Base-by-base conservation (phyloP, 2,888 invertebrate genomes). In the Tetrapedia diversipes region DNA sequence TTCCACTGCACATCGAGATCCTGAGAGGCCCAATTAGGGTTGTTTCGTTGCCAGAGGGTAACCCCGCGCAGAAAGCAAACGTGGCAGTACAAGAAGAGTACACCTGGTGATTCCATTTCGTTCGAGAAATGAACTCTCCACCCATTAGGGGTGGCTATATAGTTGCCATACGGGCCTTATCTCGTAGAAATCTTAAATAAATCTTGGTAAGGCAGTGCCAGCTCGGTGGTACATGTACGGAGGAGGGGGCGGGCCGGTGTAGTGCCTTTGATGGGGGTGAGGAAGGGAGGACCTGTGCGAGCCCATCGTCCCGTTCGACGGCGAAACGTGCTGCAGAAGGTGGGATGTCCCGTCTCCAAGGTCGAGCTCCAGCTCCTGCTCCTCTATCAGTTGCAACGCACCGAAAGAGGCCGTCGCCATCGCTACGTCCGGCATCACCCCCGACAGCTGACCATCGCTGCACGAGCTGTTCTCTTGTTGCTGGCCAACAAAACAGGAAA, bases 381-480 rank as follows among this genome's bases (percentile, higher is more conserved):
- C 93, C 84, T 93, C 93, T 76, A 93, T 93, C 81, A 95, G 92
- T 92, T 95, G 95, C 89, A 95, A 93, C 91, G 94, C 96, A 7
- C 93, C 95, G 89, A 94, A 94, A 80, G 94, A 96, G 80, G 95
- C 95, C 69, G 95, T 97, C 87, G 97, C 97, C 97, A 97, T 97
- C 19, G 97, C 97, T 86, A 98, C 97, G 92, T 98, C 98, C 0
- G 98, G 98, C 95, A 98, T 97, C 87, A 96, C 95, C 79, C 97
- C 97, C 27, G 96, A 95, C 77, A 96, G 92, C 86, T 95, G 95
- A 86, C 96, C 95, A 89, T 95, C 93, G 92, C 94, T 94, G 86
- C 94, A 94, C 45, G 94, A 94, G 82, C 92, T 93, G 82, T 93
- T 94, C 45, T 92, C 92, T 86, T 94, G 89, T 82, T 88, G 87